Conservation (phyloP, 2,888 invertebrate species). For the Cosmia trapezina region DNA sequence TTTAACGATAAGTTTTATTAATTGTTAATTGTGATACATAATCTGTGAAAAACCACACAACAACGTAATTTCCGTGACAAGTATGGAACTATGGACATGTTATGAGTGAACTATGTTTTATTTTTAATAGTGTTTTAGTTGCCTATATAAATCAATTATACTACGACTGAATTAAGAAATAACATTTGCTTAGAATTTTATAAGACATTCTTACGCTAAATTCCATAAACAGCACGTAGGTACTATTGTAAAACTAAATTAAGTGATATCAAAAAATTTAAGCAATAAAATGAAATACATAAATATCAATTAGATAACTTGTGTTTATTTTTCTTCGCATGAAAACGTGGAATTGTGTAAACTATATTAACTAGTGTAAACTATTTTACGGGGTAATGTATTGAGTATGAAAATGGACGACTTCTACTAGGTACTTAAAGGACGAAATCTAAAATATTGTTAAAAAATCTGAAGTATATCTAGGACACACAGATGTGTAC, state of each 20-base stretch:
- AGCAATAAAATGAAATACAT: conserved; percentile 29
- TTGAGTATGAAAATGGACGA: not conserved
- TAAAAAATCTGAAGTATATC: not conserved
- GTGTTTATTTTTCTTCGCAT: conserved; percentile 26
- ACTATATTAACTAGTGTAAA: too few relatives aligned
- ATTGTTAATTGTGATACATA: conserved; percentile 48
- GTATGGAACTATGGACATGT: conserved; percentile 24
- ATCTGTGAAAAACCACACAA: conserved; percentile 45
- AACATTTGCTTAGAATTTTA: not conserved
- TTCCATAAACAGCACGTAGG: not conserved
- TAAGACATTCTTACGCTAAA: conserved; percentile 11
- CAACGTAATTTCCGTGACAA: conserved; percentile 50
- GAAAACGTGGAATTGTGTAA: not conserved
- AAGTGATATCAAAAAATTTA: conserved; percentile 3
- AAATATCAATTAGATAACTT: conserved; percentile 24
- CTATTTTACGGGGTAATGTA: too few relatives aligned
- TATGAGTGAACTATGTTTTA: conserved; percentile 45
- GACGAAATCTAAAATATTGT: not conserved
- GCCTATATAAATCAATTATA: conserved; percentile 16
- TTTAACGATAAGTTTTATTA: conserved; percentile 48
- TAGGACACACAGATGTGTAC: not conserved
- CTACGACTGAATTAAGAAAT: conserved; percentile 15
- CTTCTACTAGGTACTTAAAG: not conserved
- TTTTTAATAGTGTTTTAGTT: conserved; percentile 16
- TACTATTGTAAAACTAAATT: conserved; percentile 22